Base-by-base conservation (phyloP, 2,797 vertebrate genomes). In the Ammospiza maritima region DNA sequence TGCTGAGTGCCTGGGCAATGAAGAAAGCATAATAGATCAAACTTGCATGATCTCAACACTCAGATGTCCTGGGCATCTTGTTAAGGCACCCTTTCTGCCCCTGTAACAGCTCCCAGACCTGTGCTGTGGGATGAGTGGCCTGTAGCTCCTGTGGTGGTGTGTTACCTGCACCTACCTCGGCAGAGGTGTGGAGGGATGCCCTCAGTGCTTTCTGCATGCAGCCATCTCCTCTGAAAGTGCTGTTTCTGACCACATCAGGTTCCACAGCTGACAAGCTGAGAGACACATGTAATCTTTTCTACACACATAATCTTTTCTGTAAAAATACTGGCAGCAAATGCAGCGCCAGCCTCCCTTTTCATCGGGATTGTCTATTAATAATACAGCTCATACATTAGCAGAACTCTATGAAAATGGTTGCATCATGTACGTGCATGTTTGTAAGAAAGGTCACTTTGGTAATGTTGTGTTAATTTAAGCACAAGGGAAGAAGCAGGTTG, bases 61-160 rank as follows among this genome's bases (percentile, higher is more conserved):
- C 69, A 3, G 40, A 42, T 69, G 60, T 79, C 29, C 60, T 40
- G 44, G 32, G 30, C 51, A 25, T 62, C 32, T 76, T 56, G 72
- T 25, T 32, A 40, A 40, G 47, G 48, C 36, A 6, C 29, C 10
- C 22, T 42, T 34, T 75, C 16, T 32, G 16, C 32, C 11, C 12
- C 8, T 42, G 30, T 32, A 23, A 1, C 19, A n/a, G 21, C 25
- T 67, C 30, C 65, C 48, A 8, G 26, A 27, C 20, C 30, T 74
- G 53, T 56, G 1, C 0, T 51, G 50, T 69, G n/a, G 54, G 53
- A 23, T 5, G 3, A 14, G 47, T 14, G 45, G 13, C 9, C 61
- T 2, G 2, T 21, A 27, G 9, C 7, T 79, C 13, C 2, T 2
- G 3, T 34, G 23, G 20, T 1, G 0, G 13, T 48, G 47, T 0